phyloP scores from a whole-genome alignment of 2,113 vertebrate genomes.

The Melanotaenia duboulayi region DNA sequence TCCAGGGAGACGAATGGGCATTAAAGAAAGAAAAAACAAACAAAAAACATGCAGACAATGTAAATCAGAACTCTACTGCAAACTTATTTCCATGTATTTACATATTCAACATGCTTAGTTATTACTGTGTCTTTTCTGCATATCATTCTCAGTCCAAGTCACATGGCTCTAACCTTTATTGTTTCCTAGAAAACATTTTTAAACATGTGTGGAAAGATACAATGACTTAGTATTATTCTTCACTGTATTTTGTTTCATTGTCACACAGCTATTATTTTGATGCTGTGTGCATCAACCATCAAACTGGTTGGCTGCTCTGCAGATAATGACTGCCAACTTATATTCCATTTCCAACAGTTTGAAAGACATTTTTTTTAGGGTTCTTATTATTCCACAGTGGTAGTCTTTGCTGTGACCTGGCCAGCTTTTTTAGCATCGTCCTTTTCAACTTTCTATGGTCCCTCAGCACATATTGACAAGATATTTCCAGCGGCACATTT shows the following conservation, averaged over 20 bases:
- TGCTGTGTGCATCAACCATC: conserved; percentile 41
- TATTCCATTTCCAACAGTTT: conserved; percentile 46
- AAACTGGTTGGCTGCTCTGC: conserved; percentile 56
- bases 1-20: conserved; percentile 48
- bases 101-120: conserved; percentile 43
- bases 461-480: conserved; percentile 30
- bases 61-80: conserved; percentile 32
- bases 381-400: conserved; percentile 48
- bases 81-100: conserved; percentile 60
- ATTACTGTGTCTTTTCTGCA: conserved; percentile 12
- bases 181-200: conserved; percentile 18
- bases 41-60: conserved; percentile 27
- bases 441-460: conserved; percentile 19
- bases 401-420: conserved; percentile 13
- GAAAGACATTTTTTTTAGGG: conserved; percentile 34
- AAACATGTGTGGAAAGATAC: conserved; percentile 25
- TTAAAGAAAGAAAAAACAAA: too few relatives aligned
- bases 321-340: conserved; percentile 50
- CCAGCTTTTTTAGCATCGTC: conserved; percentile 31
- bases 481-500: conserved; percentile 31
- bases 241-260: conserved; percentile 60
- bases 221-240: conserved; percentile 39
- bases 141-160: conserved; percentile 22
- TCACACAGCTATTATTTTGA: conserved; percentile 57
- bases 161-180: conserved; percentile 26